Evolutionary conservation across 2,888 invertebrate species (phyloP), one percentile per base, ranked within the genome.

Genomic region (Calephelis perditalis): DNA sequence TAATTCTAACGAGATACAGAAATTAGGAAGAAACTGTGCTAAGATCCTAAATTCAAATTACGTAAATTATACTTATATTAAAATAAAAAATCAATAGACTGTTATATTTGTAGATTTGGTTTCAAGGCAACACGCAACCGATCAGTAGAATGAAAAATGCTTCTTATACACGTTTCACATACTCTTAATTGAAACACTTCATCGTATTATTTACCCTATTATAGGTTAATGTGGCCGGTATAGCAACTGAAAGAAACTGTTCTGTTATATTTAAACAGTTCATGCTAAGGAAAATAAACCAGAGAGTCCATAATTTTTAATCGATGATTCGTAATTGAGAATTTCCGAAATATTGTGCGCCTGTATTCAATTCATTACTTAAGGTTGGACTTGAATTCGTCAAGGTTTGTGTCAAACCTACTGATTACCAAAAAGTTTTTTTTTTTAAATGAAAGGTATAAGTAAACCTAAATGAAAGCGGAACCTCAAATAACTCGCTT

Each of bases 161-260:
- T 84, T 73, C 73, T 77, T 82, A 78, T 81, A 79, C 71, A 74
- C 80, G 79, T 79, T 81, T 77, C 79, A 74, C 76, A 70, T 74
- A 75, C 74, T 74, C 77, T 82, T 84, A 87, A 82, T 84, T 83
- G 76, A 80, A 81, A 81, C 77, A 80, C 82, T 89, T 81, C 85
- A 89, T 89, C 85, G 87, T 86, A 78, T 83, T 88, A 86, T 87
- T 86, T 85, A 86, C 83, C 78, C 77, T 71, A 75, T 77, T 77
- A 77, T 82, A 81, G 83, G 84, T 82, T 84, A 80, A 84, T 85
- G 82, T 76, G 79, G 78, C 71, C 73, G 71, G 77, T 40, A 40
- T 40, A 40, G 7, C 1, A 80, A 84, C 82, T 77, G 69, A 69
- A 73, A 65, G 79, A 82, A 86, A 86, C 84, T 82, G 86, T 82